Percentiles rank a stretch among this genome's conserved stretches.
Conservation (phyloP, 2,113 vertebrate genomes). For the Stigmatopora nigra region DNA sequence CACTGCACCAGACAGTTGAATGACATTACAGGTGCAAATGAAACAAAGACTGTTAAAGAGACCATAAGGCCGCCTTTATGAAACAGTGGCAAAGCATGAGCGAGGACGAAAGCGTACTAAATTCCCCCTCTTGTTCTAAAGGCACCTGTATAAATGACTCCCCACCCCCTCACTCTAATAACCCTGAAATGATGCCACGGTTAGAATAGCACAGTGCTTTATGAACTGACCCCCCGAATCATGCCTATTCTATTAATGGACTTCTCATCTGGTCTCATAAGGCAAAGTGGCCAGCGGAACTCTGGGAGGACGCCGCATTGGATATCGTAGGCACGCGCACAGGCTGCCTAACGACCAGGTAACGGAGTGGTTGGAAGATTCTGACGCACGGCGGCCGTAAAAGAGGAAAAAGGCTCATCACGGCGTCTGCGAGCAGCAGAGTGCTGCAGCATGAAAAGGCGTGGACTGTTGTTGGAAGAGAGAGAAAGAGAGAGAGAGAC, state of each 20-base stretch:
- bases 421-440: constrained; percentile 1
- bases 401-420: constrained; percentile 16
- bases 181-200: constrained; percentile 25
- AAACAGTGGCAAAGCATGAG: constrained; percentile 8
- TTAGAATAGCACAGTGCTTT: constrained; percentile 37
- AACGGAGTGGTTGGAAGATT: constrained; percentile 36
- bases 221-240: constrained; percentile 57
- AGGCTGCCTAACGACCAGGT: constrained; percentile 38
- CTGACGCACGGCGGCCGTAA: constrained; percentile 28
- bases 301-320: constrained; percentile 14
- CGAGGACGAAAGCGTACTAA: background rate
- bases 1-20: background rate
- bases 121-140: constrained; percentile 23
- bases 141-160: constrained; percentile 46
- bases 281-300: background rate
- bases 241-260: constrained; percentile 51
- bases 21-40: background rate
- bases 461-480: constrained; percentile 13
- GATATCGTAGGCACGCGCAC: background rate
- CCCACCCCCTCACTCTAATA: constrained; percentile 38
- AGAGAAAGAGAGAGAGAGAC: constrained; percentile 1
- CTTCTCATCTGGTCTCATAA: constrained; percentile 9
- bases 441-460: background rate
- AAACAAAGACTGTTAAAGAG: background rate
- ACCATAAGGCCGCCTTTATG: background rate